Percentiles rank a stretch among this genome's conserved stretches.
phyloP scores from a whole-genome alignment of 2,888 invertebrate species.

The Campaea margaritaria region DNA sequence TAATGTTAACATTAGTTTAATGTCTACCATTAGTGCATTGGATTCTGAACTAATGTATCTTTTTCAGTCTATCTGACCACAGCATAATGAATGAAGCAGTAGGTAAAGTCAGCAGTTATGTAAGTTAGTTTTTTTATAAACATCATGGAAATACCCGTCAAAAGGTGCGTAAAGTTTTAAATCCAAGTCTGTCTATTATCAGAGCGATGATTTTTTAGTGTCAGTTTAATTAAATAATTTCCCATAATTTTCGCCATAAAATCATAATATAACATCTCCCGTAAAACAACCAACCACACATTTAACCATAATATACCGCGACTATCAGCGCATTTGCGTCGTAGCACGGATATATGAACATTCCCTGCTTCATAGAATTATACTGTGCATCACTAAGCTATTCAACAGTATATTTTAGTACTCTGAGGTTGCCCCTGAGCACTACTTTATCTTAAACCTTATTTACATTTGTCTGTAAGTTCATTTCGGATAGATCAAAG shows the following conservation, averaged over 20 bases:
- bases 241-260: too few species aligned
- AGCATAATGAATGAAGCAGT: not conserved
- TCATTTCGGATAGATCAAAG: conserved; percentile 8
- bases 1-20: conserved; percentile 13
- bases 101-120: not conserved
- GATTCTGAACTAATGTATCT: conserved; percentile 6
- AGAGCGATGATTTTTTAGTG: too few species aligned
- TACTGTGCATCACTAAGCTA: conserved; percentile 1
- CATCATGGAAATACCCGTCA: too few species aligned
- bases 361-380: not conserved
- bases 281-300: too few species aligned
- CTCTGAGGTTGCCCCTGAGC: not conserved
- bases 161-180: too few species aligned
- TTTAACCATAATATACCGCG: too few species aligned
- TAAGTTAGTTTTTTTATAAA: too few species aligned
- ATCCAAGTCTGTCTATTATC: too few species aligned
- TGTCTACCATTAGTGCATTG: conserved; percentile 9
- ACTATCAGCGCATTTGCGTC: too few species aligned
- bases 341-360: too few species aligned
- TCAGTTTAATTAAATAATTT: too few species aligned
- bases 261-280: too few species aligned
- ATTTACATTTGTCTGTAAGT: conserved; percentile 10
- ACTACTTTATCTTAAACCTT: conserved; percentile 3
- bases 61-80: not conserved
- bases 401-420: conserved; percentile 9